Percentiles rank a stretch among this genome's conserved stretches.
Evolutionary conservation across 2,797 vertebrate species (phyloP).

Genomic region (Cyclopterus lumpus): DNA sequence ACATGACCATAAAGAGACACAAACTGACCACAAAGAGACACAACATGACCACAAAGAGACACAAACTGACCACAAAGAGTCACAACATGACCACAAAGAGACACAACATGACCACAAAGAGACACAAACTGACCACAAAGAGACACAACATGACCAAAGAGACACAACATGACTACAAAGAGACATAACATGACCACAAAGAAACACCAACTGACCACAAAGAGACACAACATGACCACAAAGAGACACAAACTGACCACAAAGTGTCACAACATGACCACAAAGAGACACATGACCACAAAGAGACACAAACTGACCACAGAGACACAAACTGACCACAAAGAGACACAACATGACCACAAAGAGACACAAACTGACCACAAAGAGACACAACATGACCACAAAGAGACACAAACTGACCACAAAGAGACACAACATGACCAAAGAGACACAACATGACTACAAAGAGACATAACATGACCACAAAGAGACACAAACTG

Average conservation of each 20-base stretch:
- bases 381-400: no score
- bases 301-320: neutral
- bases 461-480: neutral
- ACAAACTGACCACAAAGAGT: neutral
- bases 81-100: neutral
- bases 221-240: no score
- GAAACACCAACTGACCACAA: no score
- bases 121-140: neutral
- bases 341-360: no score
- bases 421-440: neutral
- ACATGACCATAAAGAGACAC: no score
- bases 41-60: neutral
- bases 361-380: neutral
- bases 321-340: no score
- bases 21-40: neutral
- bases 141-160: neutral
- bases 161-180: neutral
- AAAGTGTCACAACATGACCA: neutral
- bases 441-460: neutral
- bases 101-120: neutral
- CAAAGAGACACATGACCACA: neutral
- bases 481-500: no score
- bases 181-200: neutral
- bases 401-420: neutral
- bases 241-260: no score